These are phyloP conservation scores for Varanus komodoensis DNA, from an alignment of 2,113 vertebrate species.

Conservation along the genomic window DNA sequence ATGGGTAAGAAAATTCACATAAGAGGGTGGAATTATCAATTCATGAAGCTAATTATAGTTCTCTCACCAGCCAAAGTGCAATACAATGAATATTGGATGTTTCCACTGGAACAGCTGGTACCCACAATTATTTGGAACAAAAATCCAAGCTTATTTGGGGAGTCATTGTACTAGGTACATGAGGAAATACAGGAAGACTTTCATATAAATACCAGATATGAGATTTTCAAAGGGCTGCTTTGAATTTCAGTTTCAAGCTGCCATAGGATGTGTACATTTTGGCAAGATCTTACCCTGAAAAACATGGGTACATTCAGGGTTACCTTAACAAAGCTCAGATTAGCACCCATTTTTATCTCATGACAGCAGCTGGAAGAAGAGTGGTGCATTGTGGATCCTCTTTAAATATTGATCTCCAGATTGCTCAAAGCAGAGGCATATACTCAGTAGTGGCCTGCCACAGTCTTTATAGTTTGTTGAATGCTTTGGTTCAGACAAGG, in stretches of 20 bases:
- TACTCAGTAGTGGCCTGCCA: conserved; percentile 55
- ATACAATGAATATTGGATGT: not conserved
- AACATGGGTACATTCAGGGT: not conserved
- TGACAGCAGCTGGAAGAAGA: conserved; percentile 64
- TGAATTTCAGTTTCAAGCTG: conserved; percentile 4
- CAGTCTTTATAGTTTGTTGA: conserved; percentile 61
- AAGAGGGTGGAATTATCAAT: conserved; percentile 14
- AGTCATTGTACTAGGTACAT: not conserved
- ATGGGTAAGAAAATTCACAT: not conserved
- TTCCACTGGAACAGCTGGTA: conserved; percentile 21
- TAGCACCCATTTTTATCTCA: conserved; percentile 39
- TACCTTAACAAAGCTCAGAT: not conserved
- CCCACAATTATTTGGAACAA: not conserved
- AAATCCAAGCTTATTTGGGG: not conserved
- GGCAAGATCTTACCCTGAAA: conserved; percentile 7
- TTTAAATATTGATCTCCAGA: conserved; percentile 81
- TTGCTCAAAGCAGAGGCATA: conserved; percentile 72
- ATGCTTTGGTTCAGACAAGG: conserved; percentile 53
- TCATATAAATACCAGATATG: not conserved
- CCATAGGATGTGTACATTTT: fast-evolving
- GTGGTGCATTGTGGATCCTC: conserved; percentile 66
- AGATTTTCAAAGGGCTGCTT: not conserved
- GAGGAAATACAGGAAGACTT: not conserved
- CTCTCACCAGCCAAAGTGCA: not conserved
- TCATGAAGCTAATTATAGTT: conserved; percentile 26